Evolutionary conservation across 2,888 invertebrate genomes (phyloP), one percentile per base, ranked within the genome.

Genomic region (Petrolisthes manimaculis): DNA sequence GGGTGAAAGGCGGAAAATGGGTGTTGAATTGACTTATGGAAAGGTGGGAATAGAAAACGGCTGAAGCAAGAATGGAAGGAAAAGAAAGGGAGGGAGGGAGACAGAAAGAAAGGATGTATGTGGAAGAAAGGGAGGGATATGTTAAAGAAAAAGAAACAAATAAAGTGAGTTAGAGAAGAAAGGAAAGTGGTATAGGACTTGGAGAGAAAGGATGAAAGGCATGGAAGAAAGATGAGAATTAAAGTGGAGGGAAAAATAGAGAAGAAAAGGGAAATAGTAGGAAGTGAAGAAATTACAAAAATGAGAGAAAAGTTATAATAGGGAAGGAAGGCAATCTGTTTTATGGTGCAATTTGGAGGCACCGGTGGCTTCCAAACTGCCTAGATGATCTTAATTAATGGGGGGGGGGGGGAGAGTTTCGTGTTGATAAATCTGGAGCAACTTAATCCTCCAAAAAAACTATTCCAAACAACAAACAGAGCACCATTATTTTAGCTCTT

Each of bases 1-100:
- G 55, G 55, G 55, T 54, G 55, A 21, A 56, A 5, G 55, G 21
- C 55, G 14, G n/a, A 54, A 18, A 74, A 21, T 53, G 24, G 75
- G 21, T n/a, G 21, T 9, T n/a, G 24, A 4, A 75, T n/a, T 3
- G 75, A 14, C 9, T n/a, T 1, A 37, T 6, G 51, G 37, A 78
- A 18, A 37, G 78, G 51, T 8, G 51, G n/a, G 12, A 9, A 24
- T 21, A 12, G 37, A 37, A 4, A 14, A 24, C 1, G 0, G 21
- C 18, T 21, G 21, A n/a, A 24, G 21, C 1, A 37, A 8, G 75
- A 75, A 21, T 3, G 75, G 21, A 21, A 75, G 75, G 21, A 21
- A 75, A 4, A 75, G 75, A 75, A 21, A 75, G 75, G 21, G 75
- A 75, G 75, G 21, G 75, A 80, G 80, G 12, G 55, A 80, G 80